phyloP scores from a whole-genome alignment of 23 tunicate species.

The Aplidium turbinatum region DNA sequence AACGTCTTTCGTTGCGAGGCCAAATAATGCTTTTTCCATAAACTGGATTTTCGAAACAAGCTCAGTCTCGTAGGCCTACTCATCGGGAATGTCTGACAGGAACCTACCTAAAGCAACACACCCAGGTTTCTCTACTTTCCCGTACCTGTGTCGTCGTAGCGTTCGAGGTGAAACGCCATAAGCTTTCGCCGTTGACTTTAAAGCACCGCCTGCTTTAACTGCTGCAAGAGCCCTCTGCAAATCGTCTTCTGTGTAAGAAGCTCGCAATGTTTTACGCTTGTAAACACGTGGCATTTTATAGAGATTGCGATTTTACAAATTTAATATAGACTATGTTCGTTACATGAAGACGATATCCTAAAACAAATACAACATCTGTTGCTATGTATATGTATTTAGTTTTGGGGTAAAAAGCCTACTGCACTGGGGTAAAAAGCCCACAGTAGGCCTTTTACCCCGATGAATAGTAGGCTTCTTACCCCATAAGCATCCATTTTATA shows the following conservation, averaged over 20 bases:
- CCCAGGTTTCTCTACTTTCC: conserved; percentile 21
- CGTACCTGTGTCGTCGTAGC: not conserved
- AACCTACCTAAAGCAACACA: conserved; percentile 3
- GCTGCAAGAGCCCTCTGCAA: not conserved
- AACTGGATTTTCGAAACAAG: not conserved
- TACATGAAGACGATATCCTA: too few species aligned
- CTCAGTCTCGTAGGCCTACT: conserved; percentile 1
- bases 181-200: not conserved
- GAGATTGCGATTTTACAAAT: too few species aligned
- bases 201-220: not conserved
- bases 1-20: conserved; percentile 16
- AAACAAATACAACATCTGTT: too few species aligned
- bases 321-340: too few species aligned
- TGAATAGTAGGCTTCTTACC: too few species aligned
- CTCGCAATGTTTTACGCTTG: conserved; percentile 14
- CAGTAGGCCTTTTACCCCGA: too few species aligned
- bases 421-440: too few species aligned
- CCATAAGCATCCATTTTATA: too few species aligned
- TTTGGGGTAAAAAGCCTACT: too few species aligned
- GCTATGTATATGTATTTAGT: too few species aligned
- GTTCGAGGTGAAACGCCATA: conserved; percentile 7
- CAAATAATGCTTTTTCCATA: conserved; percentile 18
- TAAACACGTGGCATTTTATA: conserved; percentile 3
- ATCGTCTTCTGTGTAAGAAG: conserved; percentile 15
- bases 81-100: not conserved